phyloP scores from a whole-genome alignment of 1,140 invertebrate species.

The Tribolium madens region DNA sequence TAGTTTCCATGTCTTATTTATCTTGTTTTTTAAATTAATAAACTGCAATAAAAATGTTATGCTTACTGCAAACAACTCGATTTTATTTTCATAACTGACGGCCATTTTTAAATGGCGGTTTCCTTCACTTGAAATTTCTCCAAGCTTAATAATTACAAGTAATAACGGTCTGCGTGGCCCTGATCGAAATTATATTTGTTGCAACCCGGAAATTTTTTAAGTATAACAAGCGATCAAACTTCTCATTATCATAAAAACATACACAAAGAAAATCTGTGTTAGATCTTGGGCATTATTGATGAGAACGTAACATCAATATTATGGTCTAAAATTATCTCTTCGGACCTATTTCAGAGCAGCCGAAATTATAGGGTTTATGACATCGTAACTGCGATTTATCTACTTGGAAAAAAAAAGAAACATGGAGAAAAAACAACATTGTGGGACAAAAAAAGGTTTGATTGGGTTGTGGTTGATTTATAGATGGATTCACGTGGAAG shows the following conservation, averaged over 20 bases:
- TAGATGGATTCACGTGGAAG: not conserved
- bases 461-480: not conserved
- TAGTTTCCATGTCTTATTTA: too few species aligned
- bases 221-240: slow-evolving; percentile 2
- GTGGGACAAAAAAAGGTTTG: slow-evolving; percentile 5
- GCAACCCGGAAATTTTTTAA: slow-evolving; percentile 13
- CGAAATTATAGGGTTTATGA: slow-evolving; percentile 20
- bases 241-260: slow-evolving; percentile 15
- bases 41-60: not conserved
- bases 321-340: slow-evolving; percentile 23
- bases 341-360: slow-evolving; percentile 19
- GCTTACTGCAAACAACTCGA: not conserved
- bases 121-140: not conserved
- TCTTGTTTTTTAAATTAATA: not conserved
- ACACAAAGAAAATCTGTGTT: slow-evolving; percentile 11
- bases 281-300: slow-evolving; percentile 20
- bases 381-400: slow-evolving; percentile 14
- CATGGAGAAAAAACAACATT: not conserved
- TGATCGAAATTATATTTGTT: slow-evolving; percentile 8
- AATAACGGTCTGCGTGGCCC: not conserved
- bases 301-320: slow-evolving; percentile 16
- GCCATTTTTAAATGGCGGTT: slow-evolving; percentile 15
- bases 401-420: slow-evolving; percentile 6
- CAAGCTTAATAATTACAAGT: slow-evolving; percentile 11
- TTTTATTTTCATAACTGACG: not conserved